phyloP scores from a whole-genome alignment of 2,113 vertebrate genomes.

The Tupaia tana region DNA sequence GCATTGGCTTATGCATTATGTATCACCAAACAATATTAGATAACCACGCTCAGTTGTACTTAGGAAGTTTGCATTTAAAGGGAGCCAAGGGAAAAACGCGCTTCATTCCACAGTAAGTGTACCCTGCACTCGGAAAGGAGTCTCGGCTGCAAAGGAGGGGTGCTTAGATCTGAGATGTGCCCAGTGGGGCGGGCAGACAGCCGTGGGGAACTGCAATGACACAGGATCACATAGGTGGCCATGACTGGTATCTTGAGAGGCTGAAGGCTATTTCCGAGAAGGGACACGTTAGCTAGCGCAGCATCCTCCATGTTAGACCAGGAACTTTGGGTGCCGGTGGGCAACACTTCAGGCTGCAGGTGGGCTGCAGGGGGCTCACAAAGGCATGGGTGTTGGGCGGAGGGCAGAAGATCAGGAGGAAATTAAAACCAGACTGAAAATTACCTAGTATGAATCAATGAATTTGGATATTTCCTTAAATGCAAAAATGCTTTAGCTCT shows the following conservation, averaged over 20 bases:
- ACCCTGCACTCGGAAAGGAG: background rate
- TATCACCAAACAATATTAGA: background rate
- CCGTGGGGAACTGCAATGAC: background rate
- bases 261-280: background rate
- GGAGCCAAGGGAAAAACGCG: background rate
- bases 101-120: background rate
- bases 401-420: background rate
- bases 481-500: background rate
- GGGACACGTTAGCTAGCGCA: background rate
- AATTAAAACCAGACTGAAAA: background rate
- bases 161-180: background rate
- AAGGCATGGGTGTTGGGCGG: background rate
- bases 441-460: background rate
- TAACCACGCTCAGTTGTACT: background rate
- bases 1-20: background rate
- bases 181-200: background rate
- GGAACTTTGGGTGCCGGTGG: background rate
- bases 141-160: background rate
- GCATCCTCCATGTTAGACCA: background rate
- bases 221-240: background rate
- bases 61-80: background rate
- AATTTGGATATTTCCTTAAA: background rate
- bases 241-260: background rate
- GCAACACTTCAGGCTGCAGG: background rate
- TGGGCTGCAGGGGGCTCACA: background rate